A percentile compares a stretch with the other conserved stretches of the same genome.
Evolutionary conservation across 1,140 invertebrate species (phyloP).

Genomic region (Capitella teleta): DNA sequence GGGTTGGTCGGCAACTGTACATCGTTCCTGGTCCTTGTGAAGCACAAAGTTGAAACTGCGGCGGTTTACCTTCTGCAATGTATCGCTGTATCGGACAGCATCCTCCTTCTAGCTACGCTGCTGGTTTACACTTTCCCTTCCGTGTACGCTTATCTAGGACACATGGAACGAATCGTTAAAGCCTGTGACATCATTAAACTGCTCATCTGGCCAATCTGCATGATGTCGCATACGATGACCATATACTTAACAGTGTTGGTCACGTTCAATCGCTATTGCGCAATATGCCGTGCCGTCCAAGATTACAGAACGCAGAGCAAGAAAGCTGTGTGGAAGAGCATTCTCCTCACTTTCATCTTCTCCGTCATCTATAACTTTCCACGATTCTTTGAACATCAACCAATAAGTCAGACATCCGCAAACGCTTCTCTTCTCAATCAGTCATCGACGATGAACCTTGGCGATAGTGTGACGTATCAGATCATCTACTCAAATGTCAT

Average conservation of each 20-base stretch:
- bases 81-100: constrained; percentile 11
- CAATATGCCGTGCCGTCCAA: constrained; percentile 2
- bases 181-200: neutral
- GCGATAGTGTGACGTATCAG: constrained; percentile 10
- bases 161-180: neutral
- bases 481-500: constrained; percentile 12
- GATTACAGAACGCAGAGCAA: neutral
- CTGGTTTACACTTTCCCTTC: constrained; percentile 11
- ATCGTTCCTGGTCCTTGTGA: constrained; percentile 10
- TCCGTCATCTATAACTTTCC: constrained; percentile 13
- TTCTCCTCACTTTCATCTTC: constrained; percentile 6
- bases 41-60: constrained; percentile 6
- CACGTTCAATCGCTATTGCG: constrained; percentile 8
- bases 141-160: neutral
- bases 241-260: constrained; percentile 13
- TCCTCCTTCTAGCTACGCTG: constrained; percentile 9
- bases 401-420: neutral
- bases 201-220: constrained; percentile 10
- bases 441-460: constrained; percentile 4
- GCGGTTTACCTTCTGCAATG: constrained; percentile 12
- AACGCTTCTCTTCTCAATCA: neutral
- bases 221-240: constrained; percentile 10
- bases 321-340: too few relatives aligned
- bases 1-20: constrained; percentile 9
- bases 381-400: constrained; percentile 11